Evolutionary conservation across 2,888 invertebrate species (phyloP).

Genomic region (Macrosoma leucophasiata): DNA sequence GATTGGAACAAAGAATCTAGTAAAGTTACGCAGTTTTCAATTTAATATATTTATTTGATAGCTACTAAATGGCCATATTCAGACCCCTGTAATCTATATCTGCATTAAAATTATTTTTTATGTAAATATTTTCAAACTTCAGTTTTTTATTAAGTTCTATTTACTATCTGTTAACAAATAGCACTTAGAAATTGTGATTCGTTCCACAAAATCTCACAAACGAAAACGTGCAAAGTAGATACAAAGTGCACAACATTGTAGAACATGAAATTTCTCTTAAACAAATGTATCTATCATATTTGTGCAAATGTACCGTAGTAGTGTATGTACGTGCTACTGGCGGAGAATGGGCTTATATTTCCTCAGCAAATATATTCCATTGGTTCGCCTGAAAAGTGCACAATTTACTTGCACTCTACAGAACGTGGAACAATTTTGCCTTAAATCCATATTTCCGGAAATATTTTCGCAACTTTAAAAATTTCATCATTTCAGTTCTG

Average conservation of each 20-base stretch:
- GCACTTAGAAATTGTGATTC: background rate
- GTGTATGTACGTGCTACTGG: constrained; percentile 4
- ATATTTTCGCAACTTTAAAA: background rate
- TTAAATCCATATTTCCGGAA: background rate
- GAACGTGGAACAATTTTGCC: background rate
- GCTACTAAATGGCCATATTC: too few relatives aligned
- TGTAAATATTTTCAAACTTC: too few relatives aligned
- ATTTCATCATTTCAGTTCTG: background rate
- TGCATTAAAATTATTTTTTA: too few relatives aligned
- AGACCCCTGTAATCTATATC: too few relatives aligned
- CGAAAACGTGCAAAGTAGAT: constrained; percentile 9
- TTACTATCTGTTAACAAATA: background rate
- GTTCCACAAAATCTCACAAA: constrained; percentile 5
- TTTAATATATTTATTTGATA: too few relatives aligned
- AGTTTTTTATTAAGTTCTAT: background rate
- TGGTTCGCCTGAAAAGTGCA: background rate
- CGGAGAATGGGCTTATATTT: background rate
- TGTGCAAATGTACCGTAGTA: too few relatives aligned
- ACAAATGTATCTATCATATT: constrained; percentile 15
- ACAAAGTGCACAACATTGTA: constrained; percentile 8
- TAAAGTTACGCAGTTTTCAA: too few relatives aligned
- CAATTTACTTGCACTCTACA: background rate
- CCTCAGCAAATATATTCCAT: constrained; percentile 4
- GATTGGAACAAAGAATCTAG: too few relatives aligned
- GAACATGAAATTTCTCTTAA: constrained; percentile 8